Evolutionary conservation across 2,888 invertebrate genomes (phyloP), one percentile per base, ranked within the genome.

Genomic region (Eupelmus urozonus): DNA sequence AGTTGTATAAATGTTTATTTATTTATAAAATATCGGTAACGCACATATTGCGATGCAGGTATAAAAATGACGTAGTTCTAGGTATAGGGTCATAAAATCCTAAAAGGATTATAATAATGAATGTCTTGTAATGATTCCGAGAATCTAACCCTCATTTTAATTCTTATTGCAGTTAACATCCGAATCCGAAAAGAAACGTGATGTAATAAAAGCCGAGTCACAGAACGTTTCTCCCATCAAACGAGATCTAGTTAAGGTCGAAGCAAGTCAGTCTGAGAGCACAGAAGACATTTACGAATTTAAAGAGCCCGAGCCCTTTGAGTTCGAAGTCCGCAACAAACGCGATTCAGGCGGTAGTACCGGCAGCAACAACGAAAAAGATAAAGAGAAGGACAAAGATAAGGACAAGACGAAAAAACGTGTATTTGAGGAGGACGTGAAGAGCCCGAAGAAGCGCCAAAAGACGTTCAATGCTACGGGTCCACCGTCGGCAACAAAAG

Each of bases 291-390:
- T 96, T 79, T 96, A 96, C 86, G 96, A 96, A 89, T 96, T 96
- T 86, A 96, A 96, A 88, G 96, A 96, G 88, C 96, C 96, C 0
- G 96, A 96, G 88, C 96, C 96, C 0, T 96, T 96, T 86, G 96
- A 96, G 87, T 93, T 96, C 82, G 96, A 96, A 89, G 92, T 94
- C 9, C 74, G 85, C 16, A 89, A 88, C 70, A 90, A 90, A 62
- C 83, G 89, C 1, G 89, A 89, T 63, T 85, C 87, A 0, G 85
- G 82, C 11, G 84, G 83, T 0, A 73, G 70, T 25, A 42, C 20
- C 1, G 51, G 69, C 27, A 63, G 20, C 23, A 87, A 87, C 4
- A 85, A 84, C 40, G 83, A 87, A 7, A 87, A 87, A 53, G 86
- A 87, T 11, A 82, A 81, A 40, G 88, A 88, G 20, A 84, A 87